phyloP scores from a whole-genome alignment of 2,797 vertebrate genomes.

The Cyprinella venusta region DNA sequence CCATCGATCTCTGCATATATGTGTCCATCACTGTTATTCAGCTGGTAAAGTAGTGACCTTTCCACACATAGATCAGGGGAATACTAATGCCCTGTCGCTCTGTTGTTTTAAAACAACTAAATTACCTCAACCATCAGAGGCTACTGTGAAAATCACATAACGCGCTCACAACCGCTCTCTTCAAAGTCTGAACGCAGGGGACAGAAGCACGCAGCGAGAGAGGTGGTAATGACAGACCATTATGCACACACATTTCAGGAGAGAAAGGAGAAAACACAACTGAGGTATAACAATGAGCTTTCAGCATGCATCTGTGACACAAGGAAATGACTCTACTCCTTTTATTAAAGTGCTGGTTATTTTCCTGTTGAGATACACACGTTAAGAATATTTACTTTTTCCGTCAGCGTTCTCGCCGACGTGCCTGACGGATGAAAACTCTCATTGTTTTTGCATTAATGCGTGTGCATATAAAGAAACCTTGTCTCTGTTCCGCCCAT shows the following conservation, averaged over 20 bases:
- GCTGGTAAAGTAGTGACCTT: slow-evolving; percentile 62
- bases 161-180: slow-evolving; percentile 56
- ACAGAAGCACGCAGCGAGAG: slow-evolving; percentile 49
- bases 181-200: slow-evolving; percentile 51
- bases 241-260: slow-evolving; percentile 58
- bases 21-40: slow-evolving; percentile 59
- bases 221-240: slow-evolving; percentile 62
- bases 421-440: slow-evolving; percentile 28
- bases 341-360: slow-evolving; percentile 46
- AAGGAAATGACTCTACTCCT: slow-evolving; percentile 53
- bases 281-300: slow-evolving; percentile 60
- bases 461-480: slow-evolving; percentile 12
- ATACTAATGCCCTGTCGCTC: slow-evolving; percentile 70
- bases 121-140: slow-evolving; percentile 69
- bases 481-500: background rate
- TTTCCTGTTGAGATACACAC: slow-evolving; percentile 41
- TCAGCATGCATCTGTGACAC: slow-evolving; percentile 56
- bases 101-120: slow-evolving; percentile 74
- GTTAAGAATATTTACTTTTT: slow-evolving; percentile 49
- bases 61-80: slow-evolving; percentile 61
- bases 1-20: slow-evolving; percentile 41
- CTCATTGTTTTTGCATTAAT: slow-evolving; percentile 47
- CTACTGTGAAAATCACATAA: slow-evolving; percentile 68
- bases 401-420: background rate
- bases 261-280: slow-evolving; percentile 58